Evolutionary conservation across 2,797 vertebrate genomes (phyloP).

Genomic region (Poecile montanus): DNA sequence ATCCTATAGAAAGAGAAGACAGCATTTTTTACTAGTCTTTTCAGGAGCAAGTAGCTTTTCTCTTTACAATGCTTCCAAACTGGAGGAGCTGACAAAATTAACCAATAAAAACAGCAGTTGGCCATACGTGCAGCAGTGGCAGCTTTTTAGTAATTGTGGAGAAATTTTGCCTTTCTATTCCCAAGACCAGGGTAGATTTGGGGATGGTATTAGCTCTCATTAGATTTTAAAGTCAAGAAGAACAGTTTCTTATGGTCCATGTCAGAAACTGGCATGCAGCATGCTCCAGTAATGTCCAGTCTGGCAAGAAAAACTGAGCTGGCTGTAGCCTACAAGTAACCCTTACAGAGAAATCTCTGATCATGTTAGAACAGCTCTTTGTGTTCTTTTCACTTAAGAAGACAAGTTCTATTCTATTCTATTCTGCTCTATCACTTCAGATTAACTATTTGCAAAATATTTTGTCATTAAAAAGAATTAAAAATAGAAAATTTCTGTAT

Average conservation of each 20-base stretch:
- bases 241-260: accelerated
- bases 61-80: neutral
- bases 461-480: neutral
- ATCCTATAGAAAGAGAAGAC: neutral
- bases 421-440: neutral
- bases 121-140: neutral
- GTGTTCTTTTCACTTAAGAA: neutral
- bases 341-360: neutral
- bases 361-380: neutral
- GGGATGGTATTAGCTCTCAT: neutral
- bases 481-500: neutral
- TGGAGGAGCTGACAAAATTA: neutral
- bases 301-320: neutral
- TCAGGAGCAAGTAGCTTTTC: neutral
- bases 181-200: neutral
- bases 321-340: neutral
- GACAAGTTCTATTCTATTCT: neutral
- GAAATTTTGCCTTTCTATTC: neutral
- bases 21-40: neutral
- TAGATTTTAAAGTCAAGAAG: neutral
- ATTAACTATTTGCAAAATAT: neutral
- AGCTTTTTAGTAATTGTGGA: neutral
- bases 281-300: neutral
- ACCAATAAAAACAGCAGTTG: neutral
- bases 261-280: neutral